A percentile compares a stretch with the other conserved stretches of the same genome.
phyloP scores from a whole-genome alignment of 2,888 invertebrate species.

The Steinernema carpocapsae region DNA sequence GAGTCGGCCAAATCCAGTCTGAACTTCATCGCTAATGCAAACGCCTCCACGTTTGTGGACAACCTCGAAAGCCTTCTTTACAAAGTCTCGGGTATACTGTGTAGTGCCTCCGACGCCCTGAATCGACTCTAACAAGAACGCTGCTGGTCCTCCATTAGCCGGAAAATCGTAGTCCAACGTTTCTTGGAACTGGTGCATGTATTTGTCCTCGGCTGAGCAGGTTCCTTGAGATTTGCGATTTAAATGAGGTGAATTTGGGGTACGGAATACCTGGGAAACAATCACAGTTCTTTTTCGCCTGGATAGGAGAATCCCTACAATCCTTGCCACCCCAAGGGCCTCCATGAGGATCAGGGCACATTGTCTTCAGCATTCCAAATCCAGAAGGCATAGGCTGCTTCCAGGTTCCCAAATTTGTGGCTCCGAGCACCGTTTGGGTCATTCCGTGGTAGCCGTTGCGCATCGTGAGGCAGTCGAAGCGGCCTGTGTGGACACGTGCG shows the following conservation, averaged over 20 bases:
- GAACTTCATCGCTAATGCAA: slow-evolving; percentile 87
- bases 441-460: slow-evolving; percentile 89
- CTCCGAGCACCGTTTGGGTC: slow-evolving; percentile 82
- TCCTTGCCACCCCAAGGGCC: slow-evolving; percentile 87
- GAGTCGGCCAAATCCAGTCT: slow-evolving; percentile 93
- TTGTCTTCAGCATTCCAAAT: slow-evolving; percentile 74
- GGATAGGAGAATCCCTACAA: slow-evolving; percentile 83
- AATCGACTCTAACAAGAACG: slow-evolving; percentile 90
- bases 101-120: slow-evolving; percentile 92
- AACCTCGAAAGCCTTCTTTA: slow-evolving; percentile 81
- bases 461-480: slow-evolving; percentile 82
- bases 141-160: slow-evolving; percentile 76
- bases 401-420: slow-evolving; percentile 81
- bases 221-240: slow-evolving; percentile 61
- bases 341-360: slow-evolving; percentile 88
- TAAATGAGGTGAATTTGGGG: too few species aligned
- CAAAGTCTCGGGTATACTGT: slow-evolving; percentile 82
- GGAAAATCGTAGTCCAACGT: slow-evolving; percentile 81
- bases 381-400: slow-evolving; percentile 73
- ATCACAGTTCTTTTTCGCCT: slow-evolving; percentile 74
- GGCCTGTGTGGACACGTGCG: slow-evolving; percentile 81
- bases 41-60: slow-evolving; percentile 84
- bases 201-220: slow-evolving; percentile 80
- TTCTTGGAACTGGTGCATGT: slow-evolving; percentile 83
- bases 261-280: slow-evolving; percentile 72